Evolutionary conservation across 2,888 invertebrate genomes (phyloP), one percentile per base, ranked within the genome.

Genomic region (Drosophila mettleri): DNA sequence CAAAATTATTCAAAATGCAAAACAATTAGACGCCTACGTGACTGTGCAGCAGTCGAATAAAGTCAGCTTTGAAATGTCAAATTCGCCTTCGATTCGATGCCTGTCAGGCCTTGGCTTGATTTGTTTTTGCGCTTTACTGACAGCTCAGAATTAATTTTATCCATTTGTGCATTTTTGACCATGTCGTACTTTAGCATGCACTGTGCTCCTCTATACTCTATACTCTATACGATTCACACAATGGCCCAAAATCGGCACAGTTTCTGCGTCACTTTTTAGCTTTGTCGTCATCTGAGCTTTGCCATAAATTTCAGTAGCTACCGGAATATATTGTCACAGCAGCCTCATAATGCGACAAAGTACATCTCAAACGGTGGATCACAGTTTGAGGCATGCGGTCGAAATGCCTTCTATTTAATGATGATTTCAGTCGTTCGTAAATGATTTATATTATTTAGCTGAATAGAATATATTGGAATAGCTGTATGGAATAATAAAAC

Each of bases 1-100:
- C 29, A 12, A 45, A 45, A 45, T 73, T 72, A 60, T 63, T 49
- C 58, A 41, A 64, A 63, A 55, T 78, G 68, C 74, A 68, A 65
- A 81, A 85, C 82, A 82, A 87, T 82, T 82, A 82, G 67, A 82
- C 82, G 82, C 88, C 82, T 88, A 82, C 88, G 72, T 85, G 79
- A 52, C 71, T 59, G 38, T 58, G 41, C 41, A 22, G 10, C 24
- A 36, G 8, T 12, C 12, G 24, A 20, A 45, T 27, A 66, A 51
- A 62, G 14, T 41, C 45, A 38, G 59, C 38, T 67, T 71, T 55
- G 51, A 77, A 64, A 55, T 73, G 58, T 57, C 61, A 52, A 48
- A 53, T 45, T 64, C 29, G 22, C 43, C 53, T 63, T 58, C 43
- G 36, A 46, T 45, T 75, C n/a, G n/a, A n/a, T n/a, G n/a, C n/a